phyloP scores from a whole-genome alignment of 2,888 invertebrate genomes.

The Geotrupes spiniger region DNA sequence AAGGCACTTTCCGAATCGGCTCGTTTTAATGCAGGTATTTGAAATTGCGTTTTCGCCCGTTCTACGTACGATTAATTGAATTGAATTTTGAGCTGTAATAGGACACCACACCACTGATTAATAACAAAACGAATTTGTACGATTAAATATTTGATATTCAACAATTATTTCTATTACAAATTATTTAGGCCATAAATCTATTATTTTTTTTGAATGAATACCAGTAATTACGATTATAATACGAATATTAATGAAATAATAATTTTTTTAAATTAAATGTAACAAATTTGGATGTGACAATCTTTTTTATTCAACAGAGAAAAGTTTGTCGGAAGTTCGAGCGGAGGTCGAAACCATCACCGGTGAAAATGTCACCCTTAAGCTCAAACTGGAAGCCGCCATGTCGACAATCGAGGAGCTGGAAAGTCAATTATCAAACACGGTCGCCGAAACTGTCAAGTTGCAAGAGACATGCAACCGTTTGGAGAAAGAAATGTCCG shows the following conservation, averaged over 20 bases:
- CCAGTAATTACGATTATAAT: not conserved
- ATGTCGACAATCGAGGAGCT: constrained; percentile 63
- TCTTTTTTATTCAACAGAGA: constrained; percentile 49
- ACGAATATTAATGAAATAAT: no score
- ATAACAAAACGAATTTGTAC: no score
- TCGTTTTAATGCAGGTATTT: constrained; percentile 61
- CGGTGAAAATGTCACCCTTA: constrained; percentile 62
- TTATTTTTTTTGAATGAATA: constrained; percentile 1
- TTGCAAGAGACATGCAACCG: constrained; percentile 61
- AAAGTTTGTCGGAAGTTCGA: constrained; percentile 56
- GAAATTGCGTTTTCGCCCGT: no score
- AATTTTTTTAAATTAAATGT: no score
- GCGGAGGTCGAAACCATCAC: constrained; percentile 57
- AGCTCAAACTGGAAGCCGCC: constrained; percentile 60
- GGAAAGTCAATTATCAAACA: constrained; percentile 61
- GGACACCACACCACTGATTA: no score
- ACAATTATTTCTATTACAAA: not conserved
- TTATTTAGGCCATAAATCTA: not conserved
- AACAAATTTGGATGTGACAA: no score
- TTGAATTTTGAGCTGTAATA: no score
- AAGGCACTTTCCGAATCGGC: constrained; percentile 71
- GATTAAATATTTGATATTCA: no score
- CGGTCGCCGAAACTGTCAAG: constrained; percentile 63
- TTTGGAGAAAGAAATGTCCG: constrained; percentile 64
- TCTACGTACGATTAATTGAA: no score